Evolutionary conservation across 2,113 vertebrate genomes (phyloP), one percentile per base, ranked within the genome.

Genomic region (Lepus europaeus): DNA sequence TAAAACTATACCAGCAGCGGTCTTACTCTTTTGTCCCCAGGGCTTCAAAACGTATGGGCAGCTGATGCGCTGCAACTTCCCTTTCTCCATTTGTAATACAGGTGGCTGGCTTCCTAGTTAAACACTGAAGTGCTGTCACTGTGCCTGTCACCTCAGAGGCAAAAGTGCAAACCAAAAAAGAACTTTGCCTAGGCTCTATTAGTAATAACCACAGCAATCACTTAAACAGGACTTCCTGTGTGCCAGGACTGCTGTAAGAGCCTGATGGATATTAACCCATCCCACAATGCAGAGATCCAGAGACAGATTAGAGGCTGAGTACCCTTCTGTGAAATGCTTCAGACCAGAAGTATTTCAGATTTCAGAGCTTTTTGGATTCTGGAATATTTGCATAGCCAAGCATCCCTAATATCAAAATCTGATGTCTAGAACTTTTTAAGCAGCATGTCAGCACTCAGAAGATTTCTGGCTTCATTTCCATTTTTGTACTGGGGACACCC

Each of bases 121-220:
- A 93, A 68, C 49, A 92, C 3, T 69, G n/a, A 68, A 68, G 36
- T 79, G 64, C n/a, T 72, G 93, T 84, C 87, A 90, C 66, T 31
- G 23, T 87, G 36, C 9, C 80, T 9, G 6, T 84, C 79, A 45
- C 33, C 31, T 80, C 27, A 87, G 51, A 36, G 29, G 31, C 7
- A 51, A 31, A 31, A 68, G 69, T 59, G 56, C 56, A 59, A 59
- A 59, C 56, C 56, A 59, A 59, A 59, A 53, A 20, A 83, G n/a
- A 94, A 66, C 5, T 90, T 25, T 79, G 49, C 56, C 29, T 90
- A 80, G 14, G 59, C 13, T 78, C 59, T 27, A 70, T 77, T 53
- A 90, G 31, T n/a, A 66, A 22, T 49, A 78, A 79, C 9, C 76
- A 33, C 3, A 92, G 36, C 39, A 69, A 59, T 63, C 36, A 69